phyloP scores from a whole-genome alignment of 2,888 invertebrate species.

The Sepiola atlantica region DNA sequence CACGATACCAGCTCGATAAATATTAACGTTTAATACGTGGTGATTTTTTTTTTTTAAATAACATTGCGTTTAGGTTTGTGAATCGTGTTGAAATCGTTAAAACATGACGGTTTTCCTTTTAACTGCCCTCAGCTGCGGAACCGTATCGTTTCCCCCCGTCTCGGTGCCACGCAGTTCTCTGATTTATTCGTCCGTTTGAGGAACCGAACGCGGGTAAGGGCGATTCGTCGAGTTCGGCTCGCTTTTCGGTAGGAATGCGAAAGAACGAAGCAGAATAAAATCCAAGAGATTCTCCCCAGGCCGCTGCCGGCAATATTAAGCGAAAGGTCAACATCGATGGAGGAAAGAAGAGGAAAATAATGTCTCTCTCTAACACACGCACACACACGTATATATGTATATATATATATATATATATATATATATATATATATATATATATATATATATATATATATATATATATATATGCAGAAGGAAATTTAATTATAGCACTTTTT shows the following conservation, averaged over 20 bases:
- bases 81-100: no score
- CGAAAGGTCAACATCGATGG: background rate
- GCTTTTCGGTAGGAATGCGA: background rate
- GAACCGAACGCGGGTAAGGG: background rate
- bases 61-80: no score
- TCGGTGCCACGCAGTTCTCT: background rate
- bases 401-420: slow-evolving; percentile 25
- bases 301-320: background rate
- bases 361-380: no score
- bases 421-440: slow-evolving; percentile 36
- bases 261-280: background rate
- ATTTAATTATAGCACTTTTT: background rate
- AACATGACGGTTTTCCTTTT: background rate
- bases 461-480: no score
- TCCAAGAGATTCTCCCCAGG: background rate
- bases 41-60: no score
- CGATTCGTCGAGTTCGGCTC: background rate
- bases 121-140: background rate
- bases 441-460: background rate
- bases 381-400: background rate
- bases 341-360: no score
- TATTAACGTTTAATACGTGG: no score
- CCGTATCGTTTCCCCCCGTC: background rate
- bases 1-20: no score
- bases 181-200: background rate